A percentile compares a stretch with the other conserved stretches of the same genome.
Conservation (phyloP, 1,140 invertebrate genomes). For the Drosophila busckii region DNA sequence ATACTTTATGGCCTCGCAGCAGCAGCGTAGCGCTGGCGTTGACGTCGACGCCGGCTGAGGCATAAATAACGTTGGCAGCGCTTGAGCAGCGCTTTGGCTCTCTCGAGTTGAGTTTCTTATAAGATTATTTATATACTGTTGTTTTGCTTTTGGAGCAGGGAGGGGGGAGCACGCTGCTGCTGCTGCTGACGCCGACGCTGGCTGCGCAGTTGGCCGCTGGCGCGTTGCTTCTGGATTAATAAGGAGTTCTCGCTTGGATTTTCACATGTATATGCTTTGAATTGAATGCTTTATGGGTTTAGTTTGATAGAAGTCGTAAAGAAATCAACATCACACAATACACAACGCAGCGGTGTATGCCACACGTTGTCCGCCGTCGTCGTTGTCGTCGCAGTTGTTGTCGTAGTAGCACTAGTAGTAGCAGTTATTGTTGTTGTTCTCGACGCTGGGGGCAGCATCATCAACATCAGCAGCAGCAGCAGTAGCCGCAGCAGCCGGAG, state of each 20-base stretch:
- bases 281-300: constrained; percentile 80
- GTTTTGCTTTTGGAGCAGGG: too few species aligned
- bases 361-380: constrained; percentile 40
- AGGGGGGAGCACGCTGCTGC: constrained; percentile 17
- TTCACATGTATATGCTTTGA: constrained; percentile 79
- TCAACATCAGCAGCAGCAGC: constrained; percentile 14
- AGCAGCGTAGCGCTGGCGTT: constrained; percentile 9
- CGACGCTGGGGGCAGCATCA: constrained; percentile 22
- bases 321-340: constrained; percentile 79
- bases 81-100: constrained; percentile 10
- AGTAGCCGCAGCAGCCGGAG: constrained; percentile 27
- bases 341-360: constrained; percentile 61
- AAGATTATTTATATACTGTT: constrained; percentile 68
- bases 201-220: constrained; percentile 19
- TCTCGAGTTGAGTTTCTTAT: constrained; percentile 52
- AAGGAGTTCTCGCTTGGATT: constrained; percentile 78
- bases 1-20: constrained; percentile 67
- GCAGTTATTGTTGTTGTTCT: constrained; percentile 1
- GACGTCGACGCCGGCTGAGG: constrained; percentile 12
- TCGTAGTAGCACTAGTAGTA: not conserved
- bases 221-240: constrained; percentile 72
- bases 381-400: not conserved
- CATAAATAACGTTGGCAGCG: constrained; percentile 39
- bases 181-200: constrained; percentile 21
- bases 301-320: constrained; percentile 80